Conservation (phyloP, 2,113 vertebrate species). For the Talpa occidentalis region DNA sequence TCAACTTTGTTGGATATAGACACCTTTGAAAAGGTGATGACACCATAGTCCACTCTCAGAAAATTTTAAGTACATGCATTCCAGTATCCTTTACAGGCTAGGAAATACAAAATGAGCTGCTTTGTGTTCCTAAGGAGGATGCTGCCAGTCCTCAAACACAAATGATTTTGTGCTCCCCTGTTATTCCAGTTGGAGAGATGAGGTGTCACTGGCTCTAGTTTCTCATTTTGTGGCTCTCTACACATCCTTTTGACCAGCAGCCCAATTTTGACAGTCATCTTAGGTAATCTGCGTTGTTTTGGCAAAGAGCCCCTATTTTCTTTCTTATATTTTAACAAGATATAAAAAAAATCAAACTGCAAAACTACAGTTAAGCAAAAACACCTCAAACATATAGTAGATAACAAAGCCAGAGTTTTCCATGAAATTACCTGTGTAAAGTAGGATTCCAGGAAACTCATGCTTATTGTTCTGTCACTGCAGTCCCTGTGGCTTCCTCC, state of each 20-base stretch:
- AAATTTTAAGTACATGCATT: not conserved
- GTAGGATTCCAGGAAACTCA: constrained; percentile 78
- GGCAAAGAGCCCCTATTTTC: not conserved
- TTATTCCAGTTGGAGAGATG: not conserved
- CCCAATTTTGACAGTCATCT: not conserved
- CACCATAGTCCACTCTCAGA: not conserved
- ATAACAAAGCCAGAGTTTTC: not conserved
- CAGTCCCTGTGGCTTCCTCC: constrained; percentile 68
- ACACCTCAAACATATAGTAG: not conserved
- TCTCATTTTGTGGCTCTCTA: not conserved
- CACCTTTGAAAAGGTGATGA: constrained; percentile 19
- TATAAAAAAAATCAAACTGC: not conserved
- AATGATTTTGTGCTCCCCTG: not conserved
- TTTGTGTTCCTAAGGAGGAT: not conserved
- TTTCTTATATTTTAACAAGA: not conserved
- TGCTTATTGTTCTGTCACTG: constrained; percentile 20
- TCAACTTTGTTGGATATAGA: not conserved
- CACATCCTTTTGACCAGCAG: not conserved
- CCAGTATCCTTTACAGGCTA: not conserved
- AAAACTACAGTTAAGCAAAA: not conserved
- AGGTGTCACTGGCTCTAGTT: not conserved
- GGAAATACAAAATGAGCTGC: constrained; percentile 3
- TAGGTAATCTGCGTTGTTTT: constrained; percentile 27
- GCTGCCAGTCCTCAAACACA: not conserved
- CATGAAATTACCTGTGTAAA: constrained; percentile 71